Conservation (phyloP, 2,797 vertebrate genomes). For the Malacoraja senta region DNA sequence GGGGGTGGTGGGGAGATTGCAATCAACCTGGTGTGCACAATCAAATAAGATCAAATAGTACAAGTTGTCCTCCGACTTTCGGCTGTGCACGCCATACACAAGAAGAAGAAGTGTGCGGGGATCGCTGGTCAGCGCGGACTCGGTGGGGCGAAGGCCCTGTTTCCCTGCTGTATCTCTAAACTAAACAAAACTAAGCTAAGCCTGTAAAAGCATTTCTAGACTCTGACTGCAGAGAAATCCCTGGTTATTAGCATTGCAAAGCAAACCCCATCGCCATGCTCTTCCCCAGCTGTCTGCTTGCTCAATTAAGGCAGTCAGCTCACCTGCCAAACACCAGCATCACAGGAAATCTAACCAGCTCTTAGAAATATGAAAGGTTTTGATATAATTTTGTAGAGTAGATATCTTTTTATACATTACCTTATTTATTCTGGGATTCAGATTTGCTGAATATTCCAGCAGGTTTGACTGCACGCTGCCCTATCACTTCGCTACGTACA, state of each 20-base stretch:
- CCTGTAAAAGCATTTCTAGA: conserved; percentile 30
- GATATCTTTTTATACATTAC: conserved; percentile 17
- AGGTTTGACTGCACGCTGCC: conserved; percentile 26
- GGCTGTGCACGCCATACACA: too few species aligned
- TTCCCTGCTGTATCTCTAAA: too few species aligned
- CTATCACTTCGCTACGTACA: conserved; percentile 30
- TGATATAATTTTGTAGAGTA: conserved; percentile 35
- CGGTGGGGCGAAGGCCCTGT: too few species aligned
- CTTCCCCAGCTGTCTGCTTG: conserved; percentile 37
- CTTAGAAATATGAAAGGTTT: conserved; percentile 36
- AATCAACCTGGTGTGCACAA: too few species aligned
- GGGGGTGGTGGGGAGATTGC: too few species aligned
- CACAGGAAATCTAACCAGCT: conserved; percentile 32
- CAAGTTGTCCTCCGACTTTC: too few species aligned
- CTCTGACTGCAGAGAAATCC: conserved; percentile 20
- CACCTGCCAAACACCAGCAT: conserved; percentile 27
- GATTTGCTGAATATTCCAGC: conserved; percentile 29
- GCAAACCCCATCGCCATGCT: conserved; percentile 28
- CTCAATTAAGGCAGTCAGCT: conserved; percentile 36
- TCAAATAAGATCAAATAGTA: too few species aligned
- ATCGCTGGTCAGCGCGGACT: too few species aligned
- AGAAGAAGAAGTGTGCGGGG: too few species aligned
- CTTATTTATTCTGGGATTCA: conserved; percentile 35
- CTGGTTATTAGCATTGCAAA: conserved; percentile 37
- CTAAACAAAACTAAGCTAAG: too few species aligned